Base-by-base conservation (phyloP, 2,888 invertebrate genomes). In the Dryomyza anilis region DNA sequence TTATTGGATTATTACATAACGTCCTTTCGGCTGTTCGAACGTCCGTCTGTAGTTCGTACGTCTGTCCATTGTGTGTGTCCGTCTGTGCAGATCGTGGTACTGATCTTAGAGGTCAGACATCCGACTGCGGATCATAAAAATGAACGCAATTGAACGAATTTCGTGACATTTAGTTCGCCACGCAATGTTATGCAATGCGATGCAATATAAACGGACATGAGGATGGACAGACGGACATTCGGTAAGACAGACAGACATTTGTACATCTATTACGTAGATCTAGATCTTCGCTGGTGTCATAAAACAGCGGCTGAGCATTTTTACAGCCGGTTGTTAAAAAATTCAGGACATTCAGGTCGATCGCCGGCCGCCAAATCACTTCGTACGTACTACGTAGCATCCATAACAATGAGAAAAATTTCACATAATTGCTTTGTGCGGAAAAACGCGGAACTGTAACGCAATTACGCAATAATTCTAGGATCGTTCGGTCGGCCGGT, bases 181-280 rank as follows among this genome's bases (percentile, higher is more conserved):
- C 73, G 76, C 71, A 76, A 76, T 76, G 69, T 76, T 76, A 76
- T 76, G 77, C 73, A 76, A 58, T 52, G 19, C 50, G 55, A n/a
- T 33, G 59, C 59, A 30, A 27, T n/a, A 29, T 21, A 10, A 27
- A 29, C 19, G 30, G 30, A n/a, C 21, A 27, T 10, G 6, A 16
- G 45, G 64, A 19, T 23, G 33, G 64, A 45, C 67, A 52, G 63
- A 62, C 57, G 43, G 5, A 50, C 39, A 36, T 14, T 14, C 14
- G 27, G 27, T 25, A 12, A 14, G 39, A 19, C 39, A 16, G 65
- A 45, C 50, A 16, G 63, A 52, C 69, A 46, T 59, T 63, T 62
- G 63, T 60, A 68, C 71, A 75, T 12, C 39, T 12, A 58, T 62
- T 39, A 56, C 43, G 56, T 55, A 70, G 65, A 57, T 67, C 68